These are phyloP conservation scores for Chaetorhynchus papuensis DNA, from an alignment of 2,113 vertebrate genomes.

Conservation along the genomic window DNA sequence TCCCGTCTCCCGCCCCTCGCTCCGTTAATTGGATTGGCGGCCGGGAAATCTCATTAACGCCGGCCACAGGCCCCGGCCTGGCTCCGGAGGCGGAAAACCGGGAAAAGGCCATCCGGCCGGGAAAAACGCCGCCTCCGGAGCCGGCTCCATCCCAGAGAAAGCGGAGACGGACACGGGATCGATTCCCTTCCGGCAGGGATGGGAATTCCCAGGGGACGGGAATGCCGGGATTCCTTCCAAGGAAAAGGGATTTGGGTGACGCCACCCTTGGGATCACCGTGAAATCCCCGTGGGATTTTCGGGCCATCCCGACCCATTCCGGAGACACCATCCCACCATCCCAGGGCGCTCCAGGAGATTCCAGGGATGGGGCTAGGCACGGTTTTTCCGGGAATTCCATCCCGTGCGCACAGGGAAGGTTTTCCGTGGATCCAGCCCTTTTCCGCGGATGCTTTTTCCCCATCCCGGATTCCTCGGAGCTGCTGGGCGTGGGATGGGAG, in stretches of 20 bases:
- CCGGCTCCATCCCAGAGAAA: background rate
- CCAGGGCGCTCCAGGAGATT: background rate
- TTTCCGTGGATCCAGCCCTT: accelerated
- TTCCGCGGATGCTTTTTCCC: background rate
- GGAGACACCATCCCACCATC: background rate
- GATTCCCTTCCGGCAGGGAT: no score
- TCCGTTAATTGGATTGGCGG: constrained; percentile 59
- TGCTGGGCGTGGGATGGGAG: background rate
- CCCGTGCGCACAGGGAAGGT: no score
- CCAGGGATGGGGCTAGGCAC: background rate
- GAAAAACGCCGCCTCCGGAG: background rate
- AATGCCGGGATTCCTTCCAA: background rate
- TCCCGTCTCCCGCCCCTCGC: background rate
- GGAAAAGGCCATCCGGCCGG: constrained; percentile 23
- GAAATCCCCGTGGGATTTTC: accelerated
- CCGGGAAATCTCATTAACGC: constrained; percentile 72
- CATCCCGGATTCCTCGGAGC: accelerated
- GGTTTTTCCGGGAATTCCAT: background rate
- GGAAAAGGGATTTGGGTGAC: background rate
- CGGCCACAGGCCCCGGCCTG: constrained; percentile 27
- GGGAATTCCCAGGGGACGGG: no score
- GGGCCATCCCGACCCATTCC: no score
- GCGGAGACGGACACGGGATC: constrained; percentile 41
- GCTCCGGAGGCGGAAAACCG: constrained; percentile 35
- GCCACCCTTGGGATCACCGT: accelerated